Evolutionary conservation across 2,113 vertebrate species (phyloP), one percentile per base, ranked within the genome.

Genomic region (Rana temporaria): DNA sequence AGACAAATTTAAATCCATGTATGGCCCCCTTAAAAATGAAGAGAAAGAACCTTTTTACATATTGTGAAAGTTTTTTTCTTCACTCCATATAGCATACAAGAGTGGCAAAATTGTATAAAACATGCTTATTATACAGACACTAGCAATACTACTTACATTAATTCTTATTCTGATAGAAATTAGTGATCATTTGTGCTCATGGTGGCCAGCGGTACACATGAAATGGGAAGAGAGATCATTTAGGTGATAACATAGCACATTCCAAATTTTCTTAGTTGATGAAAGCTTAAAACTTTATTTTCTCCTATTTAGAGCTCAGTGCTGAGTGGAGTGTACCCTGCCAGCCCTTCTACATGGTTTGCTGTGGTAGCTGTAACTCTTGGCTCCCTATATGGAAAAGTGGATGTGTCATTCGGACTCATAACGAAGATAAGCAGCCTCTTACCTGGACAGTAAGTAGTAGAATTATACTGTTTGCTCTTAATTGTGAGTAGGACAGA

Each of bases 311-410:
- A 99, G 98, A 99, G 99, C 85, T 93, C 95, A 19, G 89, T 99
- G 79, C 90, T 97, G 73, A 95, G 90, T 11, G 97, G 96, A 0
- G 96, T 99, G n/a, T 99, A 97, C 86, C 98, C 98, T 0, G 96
- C 96, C 19, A 97, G 96, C 83, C 98, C 97, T 0, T 96, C 94
- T 86, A 96, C 96, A 87, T 99, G 97, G 98, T 89, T 99, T 86
- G 93, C 95, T 0, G 91, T 97, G 24, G 92, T 97, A 34, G 87
- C 95, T 59, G 89, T 93, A 9, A 97, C 97, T 1, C 92, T 97
- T 85, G 95, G 96, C 18, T 95, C 95, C 66, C 90, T 94, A 87
- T 99, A 96, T 70, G 93, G 91, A 86, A 90, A 87, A 1, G 34
- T 95, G 1, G 97, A 99, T 63, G 90, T 92, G 0, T 98, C 97